Base-by-base conservation (phyloP, 1,140 invertebrate genomes). In the Procambarus clarkii region DNA sequence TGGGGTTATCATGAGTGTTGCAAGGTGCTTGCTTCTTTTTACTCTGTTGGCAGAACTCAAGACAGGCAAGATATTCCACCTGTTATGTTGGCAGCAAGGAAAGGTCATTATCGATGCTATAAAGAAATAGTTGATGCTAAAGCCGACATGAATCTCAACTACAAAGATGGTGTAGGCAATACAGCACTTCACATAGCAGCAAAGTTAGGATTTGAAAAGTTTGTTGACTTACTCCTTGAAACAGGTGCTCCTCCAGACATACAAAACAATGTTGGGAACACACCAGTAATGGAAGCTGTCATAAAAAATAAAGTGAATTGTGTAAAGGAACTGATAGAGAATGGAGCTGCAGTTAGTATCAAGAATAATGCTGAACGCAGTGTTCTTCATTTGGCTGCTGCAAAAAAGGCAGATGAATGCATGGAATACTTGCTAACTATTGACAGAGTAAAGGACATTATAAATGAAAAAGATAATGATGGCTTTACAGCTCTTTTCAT, bases 31-130 rank as follows among this genome's bases (percentile, higher is more conserved):
- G 54, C 60, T 46, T 45, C 77, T 13, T 69, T 46, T 18, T 88
- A 88, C 58, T 24, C 34, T 8, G 54, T 44, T 44, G 86, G 80
- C 18, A 11, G 46, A 48, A 34, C n/a, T 5, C 18, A n/a, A 18
- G 78, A n/a, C 3, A 21, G 45, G 2, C 54, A 24, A 18, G 18
- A 64, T 48, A 46, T 64, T 46, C 7, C 86, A 44, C 77, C 77
- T 21, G 9, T 88, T 18, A 79, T 80, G 54, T 18, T 88, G 7
- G 86, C 86, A 44, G 86, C 86, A n/a, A 88, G n/a, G 77, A 71
- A 71, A 48, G 86, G 86, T 7, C 54, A 80, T 80, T 79, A 80
- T 54, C 44, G 46, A 15, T 64, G 50, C 21, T 50, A 34, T n/a
- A 50, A 88, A 48, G 86, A 45, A 76, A 34, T 85, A 18, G 18